Evolutionary conservation across 1,140 invertebrate genomes (phyloP).

Genomic region (Cataglyphis hispanica): DNA sequence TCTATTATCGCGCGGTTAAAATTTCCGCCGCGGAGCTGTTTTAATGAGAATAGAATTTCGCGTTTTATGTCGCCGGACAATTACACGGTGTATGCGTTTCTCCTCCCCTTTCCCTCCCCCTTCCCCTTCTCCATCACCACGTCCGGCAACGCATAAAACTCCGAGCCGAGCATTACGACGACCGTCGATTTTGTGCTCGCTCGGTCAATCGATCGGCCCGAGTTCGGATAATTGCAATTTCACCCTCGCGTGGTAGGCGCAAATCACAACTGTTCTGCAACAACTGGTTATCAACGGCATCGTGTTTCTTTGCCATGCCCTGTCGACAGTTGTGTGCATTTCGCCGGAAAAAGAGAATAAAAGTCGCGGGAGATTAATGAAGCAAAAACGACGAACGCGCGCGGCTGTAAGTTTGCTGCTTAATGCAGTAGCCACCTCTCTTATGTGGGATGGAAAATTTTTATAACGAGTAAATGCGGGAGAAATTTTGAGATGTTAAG

Average conservation of each 20-base stretch:
- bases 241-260: slow-evolving; percentile 51
- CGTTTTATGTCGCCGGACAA: slow-evolving; percentile 48
- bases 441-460: slow-evolving; percentile 30
- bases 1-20: slow-evolving; percentile 38
- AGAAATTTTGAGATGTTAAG: slow-evolving; percentile 37
- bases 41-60: slow-evolving; percentile 52
- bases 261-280: slow-evolving; percentile 56
- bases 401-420: neutral
- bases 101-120: too few relatives aligned
- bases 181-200: slow-evolving; percentile 39
- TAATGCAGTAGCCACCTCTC: slow-evolving; percentile 16
- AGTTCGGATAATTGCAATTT: slow-evolving; percentile 59
- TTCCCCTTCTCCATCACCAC: neutral
- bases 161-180: neutral
- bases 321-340: neutral
- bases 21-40: slow-evolving; percentile 31
- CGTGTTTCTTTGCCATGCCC: slow-evolving; percentile 31
- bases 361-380: slow-evolving; percentile 28
- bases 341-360: slow-evolving; percentile 19
- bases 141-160: slow-evolving; percentile 5
- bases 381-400: slow-evolving; percentile 30
- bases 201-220: slow-evolving; percentile 17
- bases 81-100: slow-evolving; percentile 31
- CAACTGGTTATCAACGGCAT: slow-evolving; percentile 54
- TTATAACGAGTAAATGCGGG: neutral